Base-by-base conservation (phyloP, 2,888 invertebrate genomes). In the Molanna angustata region DNA sequence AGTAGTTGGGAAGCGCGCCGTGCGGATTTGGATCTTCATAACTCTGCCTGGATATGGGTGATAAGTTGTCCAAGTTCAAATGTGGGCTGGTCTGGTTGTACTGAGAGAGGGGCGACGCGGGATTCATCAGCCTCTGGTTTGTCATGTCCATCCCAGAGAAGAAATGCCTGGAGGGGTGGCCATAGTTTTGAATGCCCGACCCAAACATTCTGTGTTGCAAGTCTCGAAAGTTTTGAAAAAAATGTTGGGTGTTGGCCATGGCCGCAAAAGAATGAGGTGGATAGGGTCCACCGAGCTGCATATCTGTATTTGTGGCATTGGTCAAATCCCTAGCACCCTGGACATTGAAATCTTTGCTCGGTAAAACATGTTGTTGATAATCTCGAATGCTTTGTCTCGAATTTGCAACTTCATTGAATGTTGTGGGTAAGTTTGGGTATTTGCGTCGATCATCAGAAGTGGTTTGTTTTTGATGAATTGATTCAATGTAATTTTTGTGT, bases 191-290 rank as follows among this genome's bases (percentile, higher is more conserved):
- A 2, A 50, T 41, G 0, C 37, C 41, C 2, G 33, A 16, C 7
- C 45, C 46, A 1, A 56, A 46, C 53, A 56, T 58, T 20, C 53
- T 33, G 4, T 56, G 55, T 17, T 56, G 58, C 18, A 58, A 22
- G 17, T 54, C 51, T 11, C 52, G 37, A 19, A 58, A 56, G n/a
- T 51, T 47, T 16, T 45, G 49, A 18, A 56, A 53, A 11, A 56
- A 51, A 19, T 54, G 19, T 11, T 56, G 53, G 3, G 56, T 21
- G 19, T 43, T 42, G 7, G 49, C 42, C 42, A 49, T 42, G 4
- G 54, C 22, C 7, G 54, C 40, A 44, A 57, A 49, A 14, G 40
- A 21, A 16, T 54, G 57, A 7, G 47, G 50, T 4, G 47, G 21
- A 51, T 51, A 55, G 20, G 37, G 49, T 14, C 37, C 17, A 22